Conservation (phyloP, 2,888 invertebrate species). For the Drosophila longiperda region DNA sequence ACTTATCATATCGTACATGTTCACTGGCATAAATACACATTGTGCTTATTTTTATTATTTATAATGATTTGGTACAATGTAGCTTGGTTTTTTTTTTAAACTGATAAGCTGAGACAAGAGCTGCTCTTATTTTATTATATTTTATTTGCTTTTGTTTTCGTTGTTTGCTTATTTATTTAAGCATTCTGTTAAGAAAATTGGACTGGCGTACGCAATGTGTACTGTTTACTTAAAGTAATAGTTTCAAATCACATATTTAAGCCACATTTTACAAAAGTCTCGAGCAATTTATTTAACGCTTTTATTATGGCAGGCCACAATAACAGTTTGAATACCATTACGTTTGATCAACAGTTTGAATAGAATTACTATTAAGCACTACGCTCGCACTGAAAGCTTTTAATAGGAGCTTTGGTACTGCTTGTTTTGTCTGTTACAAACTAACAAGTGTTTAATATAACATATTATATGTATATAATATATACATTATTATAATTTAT, state of each 20-base stretch:
- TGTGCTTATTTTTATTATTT: constrained; percentile 11
- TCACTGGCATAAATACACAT: constrained; percentile 1
- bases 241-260: background rate
- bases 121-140: background rate
- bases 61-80: constrained; percentile 15
- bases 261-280: background rate
- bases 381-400: constrained; percentile 40
- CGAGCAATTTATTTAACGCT: background rate
- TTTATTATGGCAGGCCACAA: background rate
- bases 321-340: constrained; percentile 16
- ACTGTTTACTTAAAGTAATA: too few relatives aligned
- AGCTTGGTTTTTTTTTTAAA: background rate
- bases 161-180: background rate
- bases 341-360: constrained; percentile 21
- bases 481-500: background rate
- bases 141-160: background rate
- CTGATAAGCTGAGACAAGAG: constrained; percentile 20
- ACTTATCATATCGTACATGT: constrained; percentile 6
- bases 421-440: constrained; percentile 22
- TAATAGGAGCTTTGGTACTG: constrained; percentile 27
- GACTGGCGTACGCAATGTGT: background rate
- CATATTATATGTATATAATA: background rate
- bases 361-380: background rate
- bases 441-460: background rate
- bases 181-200: constrained; percentile 2